Conservation (phyloP, 30 jellyfish, hydroid and myxozoan species). For the Rhopilema esculentum region DNA sequence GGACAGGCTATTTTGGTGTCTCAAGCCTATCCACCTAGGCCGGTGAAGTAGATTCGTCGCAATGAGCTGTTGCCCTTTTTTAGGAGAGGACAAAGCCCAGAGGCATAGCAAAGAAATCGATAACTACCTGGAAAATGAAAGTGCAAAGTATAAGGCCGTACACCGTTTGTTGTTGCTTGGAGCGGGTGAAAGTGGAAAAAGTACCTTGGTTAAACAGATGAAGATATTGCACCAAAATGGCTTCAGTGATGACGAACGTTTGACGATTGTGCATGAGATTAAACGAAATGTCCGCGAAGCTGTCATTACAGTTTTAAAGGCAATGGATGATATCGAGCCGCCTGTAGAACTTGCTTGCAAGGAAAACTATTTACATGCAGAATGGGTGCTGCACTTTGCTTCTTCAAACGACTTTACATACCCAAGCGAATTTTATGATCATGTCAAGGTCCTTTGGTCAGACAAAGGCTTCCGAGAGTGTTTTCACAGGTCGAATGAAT, state of each 20-base stretch:
- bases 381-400: slow-evolving; percentile 62
- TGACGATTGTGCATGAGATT: slow-evolving; percentile 57
- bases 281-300: slow-evolving; percentile 84
- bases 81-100: slow-evolving; percentile 55
- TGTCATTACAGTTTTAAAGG: slow-evolving; percentile 67
- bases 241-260: slow-evolving; percentile 80
- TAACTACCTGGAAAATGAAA: slow-evolving; percentile 48
- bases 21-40: slow-evolving; percentile 33
- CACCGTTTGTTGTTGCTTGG: slow-evolving; percentile 93
- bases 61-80: slow-evolving; percentile 59
- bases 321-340: slow-evolving; percentile 75
- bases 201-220: slow-evolving; percentile 95
- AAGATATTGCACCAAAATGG: slow-evolving; percentile 88
- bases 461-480: slow-evolving; percentile 79
- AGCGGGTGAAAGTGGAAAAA: slow-evolving; percentile 98
- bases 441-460: slow-evolving; percentile 73
- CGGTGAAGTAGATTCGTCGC: background rate
- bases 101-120: slow-evolving; percentile 79
- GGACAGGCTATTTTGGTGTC: background rate
- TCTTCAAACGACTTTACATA: slow-evolving; percentile 37
- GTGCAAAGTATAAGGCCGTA: slow-evolving; percentile 50
- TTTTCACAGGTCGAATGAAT: slow-evolving; percentile 82
- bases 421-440: slow-evolving; percentile 74
- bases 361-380: slow-evolving; percentile 51
- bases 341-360: slow-evolving; percentile 36